phyloP scores from a whole-genome alignment of 1,140 invertebrate genomes.

The Uloborus diversus region DNA sequence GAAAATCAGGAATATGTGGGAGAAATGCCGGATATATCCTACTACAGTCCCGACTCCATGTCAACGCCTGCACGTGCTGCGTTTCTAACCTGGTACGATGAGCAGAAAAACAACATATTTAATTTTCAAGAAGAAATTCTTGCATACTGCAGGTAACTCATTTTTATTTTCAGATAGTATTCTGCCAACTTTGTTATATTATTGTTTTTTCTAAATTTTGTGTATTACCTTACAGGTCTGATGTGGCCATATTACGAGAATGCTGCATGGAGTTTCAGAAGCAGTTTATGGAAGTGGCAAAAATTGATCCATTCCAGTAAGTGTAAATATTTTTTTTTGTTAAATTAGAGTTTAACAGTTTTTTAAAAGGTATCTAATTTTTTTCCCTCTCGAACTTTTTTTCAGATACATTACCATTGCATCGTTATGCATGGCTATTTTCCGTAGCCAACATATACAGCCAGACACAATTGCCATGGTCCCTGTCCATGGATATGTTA shows the following conservation, averaged over 20 bases:
- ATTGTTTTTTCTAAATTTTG: neutral
- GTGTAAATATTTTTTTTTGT: neutral
- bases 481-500: conserved; percentile 30
- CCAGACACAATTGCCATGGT: conserved; percentile 45
- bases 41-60: neutral
- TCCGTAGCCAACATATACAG: neutral
- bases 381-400: too few relatives aligned
- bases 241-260: neutral
- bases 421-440: conserved; percentile 26
- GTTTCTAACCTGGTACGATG: neutral
- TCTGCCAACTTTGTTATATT: neutral
- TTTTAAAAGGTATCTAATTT: neutral
- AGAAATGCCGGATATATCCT: neutral
- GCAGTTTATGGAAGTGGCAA: neutral
- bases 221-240: neutral
- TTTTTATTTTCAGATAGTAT: neutral
- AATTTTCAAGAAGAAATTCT: neutral
- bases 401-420: conserved; percentile 30
- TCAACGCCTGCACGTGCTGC: neutral
- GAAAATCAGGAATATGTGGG: neutral
- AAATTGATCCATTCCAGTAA: neutral
- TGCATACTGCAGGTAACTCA: neutral
- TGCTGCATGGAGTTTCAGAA: neutral
- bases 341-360: neutral
- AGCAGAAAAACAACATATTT: neutral